These are phyloP conservation scores for Oxyscelio sp. DNA, from an alignment of 2,888 invertebrate genomes.

Conservation along the genomic window DNA sequence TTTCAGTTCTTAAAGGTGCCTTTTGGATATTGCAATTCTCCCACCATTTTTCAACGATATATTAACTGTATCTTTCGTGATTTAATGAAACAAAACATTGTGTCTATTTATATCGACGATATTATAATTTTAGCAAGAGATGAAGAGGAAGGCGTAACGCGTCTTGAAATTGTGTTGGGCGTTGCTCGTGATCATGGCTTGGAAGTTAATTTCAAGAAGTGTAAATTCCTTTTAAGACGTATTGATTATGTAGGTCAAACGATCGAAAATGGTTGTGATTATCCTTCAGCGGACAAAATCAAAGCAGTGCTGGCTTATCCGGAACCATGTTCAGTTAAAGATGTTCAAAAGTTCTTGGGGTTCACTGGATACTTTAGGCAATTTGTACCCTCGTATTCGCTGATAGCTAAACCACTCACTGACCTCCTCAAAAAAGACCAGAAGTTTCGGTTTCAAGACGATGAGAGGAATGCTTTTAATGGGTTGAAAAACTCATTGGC, in stretches of 20 bases:
- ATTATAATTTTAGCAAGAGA: constrained; percentile 35
- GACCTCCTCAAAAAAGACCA: constrained; percentile 72
- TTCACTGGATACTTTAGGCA: constrained; percentile 27
- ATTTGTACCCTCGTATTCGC: constrained; percentile 19
- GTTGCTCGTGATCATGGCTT: constrained; percentile 27
- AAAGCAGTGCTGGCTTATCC: background rate
- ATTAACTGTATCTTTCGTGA: constrained; percentile 38
- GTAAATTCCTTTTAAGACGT: constrained; percentile 24
- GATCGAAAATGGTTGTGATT: constrained; percentile 15
- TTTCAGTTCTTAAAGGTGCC: constrained; percentile 55
- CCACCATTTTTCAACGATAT: constrained; percentile 43
- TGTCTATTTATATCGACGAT: constrained; percentile 49
- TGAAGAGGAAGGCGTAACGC: constrained; percentile 25
- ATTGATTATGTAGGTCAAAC: constrained; percentile 5
- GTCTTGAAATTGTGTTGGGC: constrained; percentile 23
- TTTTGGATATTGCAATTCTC: constrained; percentile 53
- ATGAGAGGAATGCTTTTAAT: constrained; percentile 32
- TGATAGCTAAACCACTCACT: constrained; percentile 76
- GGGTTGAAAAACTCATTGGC: constrained; percentile 15
- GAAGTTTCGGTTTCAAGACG: constrained; percentile 45
- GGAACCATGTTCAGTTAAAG: background rate
- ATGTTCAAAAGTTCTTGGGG: constrained; percentile 29
- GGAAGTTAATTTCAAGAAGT: constrained; percentile 54
- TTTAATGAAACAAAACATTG: constrained; percentile 10
- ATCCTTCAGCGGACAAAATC: constrained; percentile 10